Evolutionary conservation across 37 sponge, comb jelly and placozoan species (phyloP).

Genomic region (Crambe crambe): DNA sequence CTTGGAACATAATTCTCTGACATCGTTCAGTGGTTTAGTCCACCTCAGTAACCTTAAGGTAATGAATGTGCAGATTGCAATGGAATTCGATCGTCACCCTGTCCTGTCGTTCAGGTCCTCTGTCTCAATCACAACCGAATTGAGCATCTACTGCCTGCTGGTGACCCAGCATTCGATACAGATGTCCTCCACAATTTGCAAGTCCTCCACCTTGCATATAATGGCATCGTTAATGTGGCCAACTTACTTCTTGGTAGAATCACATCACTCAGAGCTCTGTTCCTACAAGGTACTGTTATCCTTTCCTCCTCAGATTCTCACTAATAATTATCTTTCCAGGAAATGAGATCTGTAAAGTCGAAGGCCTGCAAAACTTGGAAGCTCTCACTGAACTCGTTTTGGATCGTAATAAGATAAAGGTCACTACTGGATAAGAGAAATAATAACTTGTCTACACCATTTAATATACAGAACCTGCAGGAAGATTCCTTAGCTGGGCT

Average conservation of each 20-base stretch:
- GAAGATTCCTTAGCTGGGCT: conserved; percentile 66
- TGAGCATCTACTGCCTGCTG: conserved; percentile 41
- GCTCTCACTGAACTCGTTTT: conserved; percentile 87
- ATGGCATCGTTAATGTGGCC: conserved; percentile 79
- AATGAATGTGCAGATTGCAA: neutral
- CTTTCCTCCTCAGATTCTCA: neutral
- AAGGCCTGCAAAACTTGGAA: conserved; percentile 73
- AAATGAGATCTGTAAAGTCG: conserved; percentile 81
- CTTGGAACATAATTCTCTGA: conserved; percentile 89
- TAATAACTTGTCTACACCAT: neutral
- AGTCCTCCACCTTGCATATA: conserved; percentile 93
- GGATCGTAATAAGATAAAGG: conserved; percentile 95
- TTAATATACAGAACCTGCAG: conserved; percentile 37
- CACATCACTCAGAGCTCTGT: conserved; percentile 84
- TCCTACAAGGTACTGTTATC: conserved; percentile 85
- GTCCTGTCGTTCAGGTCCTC: conserved; percentile 61
- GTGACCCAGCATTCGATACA: neutral
- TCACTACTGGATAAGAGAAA: neutral
- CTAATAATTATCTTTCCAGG: conserved; percentile 45
- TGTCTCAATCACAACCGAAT: conserved; percentile 94
- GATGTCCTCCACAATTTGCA: conserved; percentile 65
- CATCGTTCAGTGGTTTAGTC: conserved; percentile 84
- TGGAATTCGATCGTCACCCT: neutral
- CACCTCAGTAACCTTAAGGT: conserved; percentile 85
- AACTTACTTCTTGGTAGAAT: conserved; percentile 76